phyloP scores from a whole-genome alignment of 35 echinoderm and acorn worm species.

The Heliocidaris tuberculata region DNA sequence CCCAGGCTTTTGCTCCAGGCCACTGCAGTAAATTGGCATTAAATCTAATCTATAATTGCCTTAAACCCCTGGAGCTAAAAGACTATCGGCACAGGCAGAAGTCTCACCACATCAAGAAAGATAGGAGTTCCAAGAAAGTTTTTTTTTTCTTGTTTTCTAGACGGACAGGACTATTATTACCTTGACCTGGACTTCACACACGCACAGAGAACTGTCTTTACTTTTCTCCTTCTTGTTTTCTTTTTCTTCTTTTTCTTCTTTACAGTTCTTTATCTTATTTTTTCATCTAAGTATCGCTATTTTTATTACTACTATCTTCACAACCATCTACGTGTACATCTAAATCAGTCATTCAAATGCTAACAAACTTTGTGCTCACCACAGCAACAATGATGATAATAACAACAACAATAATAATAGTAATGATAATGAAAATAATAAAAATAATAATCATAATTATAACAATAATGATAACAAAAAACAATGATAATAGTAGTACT shows the following conservation, averaged over 20 bases:
- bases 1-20: background rate
- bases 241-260: too few species aligned
- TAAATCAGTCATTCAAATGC: too few species aligned
- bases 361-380: too few species aligned
- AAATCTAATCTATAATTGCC: conserved; percentile 34
- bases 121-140: background rate
- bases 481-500: too few species aligned
- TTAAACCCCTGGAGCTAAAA: conserved; percentile 12
- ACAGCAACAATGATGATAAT: too few species aligned
- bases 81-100: background rate
- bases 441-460: too few species aligned
- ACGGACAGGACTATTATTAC: background rate
- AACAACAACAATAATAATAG: too few species aligned
- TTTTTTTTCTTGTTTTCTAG: too few species aligned
- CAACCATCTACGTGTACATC: too few species aligned
- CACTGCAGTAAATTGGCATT: background rate
- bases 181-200: background rate
- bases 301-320: background rate
- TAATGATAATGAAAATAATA: too few species aligned
- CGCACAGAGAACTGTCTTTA: too few species aligned
- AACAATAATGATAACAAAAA: too few species aligned
- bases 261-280: background rate
- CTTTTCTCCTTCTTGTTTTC: background rate
- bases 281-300: background rate
- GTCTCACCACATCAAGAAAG: background rate